Evolutionary conservation across 1,140 invertebrate genomes (phyloP).

Genomic region (Euwallacea similis): DNA sequence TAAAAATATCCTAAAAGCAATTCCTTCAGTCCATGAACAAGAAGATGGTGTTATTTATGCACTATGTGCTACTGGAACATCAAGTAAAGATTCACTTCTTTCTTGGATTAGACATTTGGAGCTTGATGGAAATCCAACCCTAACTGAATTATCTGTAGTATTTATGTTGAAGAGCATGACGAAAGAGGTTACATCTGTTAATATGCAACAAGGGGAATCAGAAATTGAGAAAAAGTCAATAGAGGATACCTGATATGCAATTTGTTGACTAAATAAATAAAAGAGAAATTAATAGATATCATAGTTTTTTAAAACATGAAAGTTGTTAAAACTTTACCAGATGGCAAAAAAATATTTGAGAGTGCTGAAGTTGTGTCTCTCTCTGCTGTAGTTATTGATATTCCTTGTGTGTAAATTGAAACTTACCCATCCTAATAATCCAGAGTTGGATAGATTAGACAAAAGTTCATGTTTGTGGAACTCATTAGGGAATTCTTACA

Average conservation of each 20-base stretch:
- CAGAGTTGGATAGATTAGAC: no score
- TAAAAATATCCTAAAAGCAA: slow-evolving; percentile 52
- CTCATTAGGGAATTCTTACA: no score
- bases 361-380: no score
- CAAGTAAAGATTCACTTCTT: slow-evolving; percentile 83
- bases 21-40: slow-evolving; percentile 84
- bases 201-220: slow-evolving; percentile 12
- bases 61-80: slow-evolving; percentile 72
- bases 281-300: no score
- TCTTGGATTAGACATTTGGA: slow-evolving; percentile 91
- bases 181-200: slow-evolving; percentile 41
- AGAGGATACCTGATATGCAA: not conserved
- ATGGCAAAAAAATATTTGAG: no score
- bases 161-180: slow-evolving; percentile 63
- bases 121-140: slow-evolving; percentile 69
- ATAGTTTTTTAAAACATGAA: no score
- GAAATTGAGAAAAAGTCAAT: slow-evolving; percentile 11
- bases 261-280: not conserved
- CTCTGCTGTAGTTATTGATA: no score
- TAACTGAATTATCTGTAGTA: slow-evolving; percentile 76
- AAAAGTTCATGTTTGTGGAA: no score
- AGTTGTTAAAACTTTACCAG: no score
- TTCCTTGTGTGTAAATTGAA: no score
- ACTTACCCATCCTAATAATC: no score
- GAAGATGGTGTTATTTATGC: slow-evolving; percentile 88